Percentiles rank a stretch among this genome's conserved stretches.
Conservation (phyloP, 92 coral and sea anemone species). For the Zoanthus gigantus region DNA sequence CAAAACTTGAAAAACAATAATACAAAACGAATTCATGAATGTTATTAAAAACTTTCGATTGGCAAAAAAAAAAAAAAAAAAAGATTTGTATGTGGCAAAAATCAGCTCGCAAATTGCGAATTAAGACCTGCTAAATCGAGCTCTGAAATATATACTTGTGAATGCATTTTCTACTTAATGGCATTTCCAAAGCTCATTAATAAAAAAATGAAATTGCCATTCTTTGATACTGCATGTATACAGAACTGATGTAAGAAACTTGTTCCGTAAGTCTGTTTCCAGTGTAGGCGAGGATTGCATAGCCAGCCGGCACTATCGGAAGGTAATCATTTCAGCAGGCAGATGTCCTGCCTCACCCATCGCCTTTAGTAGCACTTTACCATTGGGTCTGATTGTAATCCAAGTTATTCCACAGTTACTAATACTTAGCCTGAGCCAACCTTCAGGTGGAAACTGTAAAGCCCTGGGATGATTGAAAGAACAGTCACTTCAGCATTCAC, state of each 20-base stretch:
- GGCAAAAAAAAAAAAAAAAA: no score
- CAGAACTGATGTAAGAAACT: neutral
- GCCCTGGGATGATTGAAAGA: slow-evolving; percentile 62
- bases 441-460: slow-evolving; percentile 97
- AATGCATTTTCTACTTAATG: no score
- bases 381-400: slow-evolving; percentile 90
- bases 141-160: no score
- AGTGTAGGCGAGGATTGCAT: neutral
- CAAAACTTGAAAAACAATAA: no score
- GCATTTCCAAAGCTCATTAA: no score
- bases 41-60: no score
- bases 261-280: neutral
- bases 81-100: no score
- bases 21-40: no score
- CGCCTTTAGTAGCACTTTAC: slow-evolving; percentile 77
- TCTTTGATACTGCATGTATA: no score
- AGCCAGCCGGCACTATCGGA: neutral
- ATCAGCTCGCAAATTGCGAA: no score
- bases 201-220: no score
- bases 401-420: slow-evolving; percentile 97
- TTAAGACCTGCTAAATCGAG: no score
- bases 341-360: slow-evolving; percentile 95
- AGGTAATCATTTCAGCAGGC: slow-evolving; percentile 71
- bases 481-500: neutral
- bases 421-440: slow-evolving; percentile 94